These are phyloP conservation scores for Metalampra italica DNA, from an alignment of 2,888 invertebrate species.

Conservation along the genomic window DNA sequence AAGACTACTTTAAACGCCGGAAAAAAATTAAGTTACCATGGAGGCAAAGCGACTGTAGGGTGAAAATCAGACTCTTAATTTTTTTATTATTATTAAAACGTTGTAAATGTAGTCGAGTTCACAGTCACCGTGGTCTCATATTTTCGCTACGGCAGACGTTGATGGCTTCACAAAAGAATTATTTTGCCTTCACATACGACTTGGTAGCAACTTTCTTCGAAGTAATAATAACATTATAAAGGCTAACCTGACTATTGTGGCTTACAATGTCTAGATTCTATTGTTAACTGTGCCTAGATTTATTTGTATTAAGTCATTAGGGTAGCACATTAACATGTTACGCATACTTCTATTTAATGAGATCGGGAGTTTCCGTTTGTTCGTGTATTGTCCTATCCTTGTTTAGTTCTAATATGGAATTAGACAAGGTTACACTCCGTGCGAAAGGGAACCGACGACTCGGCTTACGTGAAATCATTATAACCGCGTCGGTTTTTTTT, in stretches of 20 bases:
- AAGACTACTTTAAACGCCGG: no score
- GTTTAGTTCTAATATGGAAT: no score
- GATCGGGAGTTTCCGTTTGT: no score
- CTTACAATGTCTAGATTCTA: slow-evolving; percentile 1
- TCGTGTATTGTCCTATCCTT: no score
- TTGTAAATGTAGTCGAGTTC: no score
- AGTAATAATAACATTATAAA: slow-evolving; percentile 22
- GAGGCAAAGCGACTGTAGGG: no score
- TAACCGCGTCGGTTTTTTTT: no score
- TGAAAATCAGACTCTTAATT: background rate
- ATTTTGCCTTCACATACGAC: slow-evolving; percentile 22
- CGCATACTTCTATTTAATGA: no score
- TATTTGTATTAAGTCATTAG: background rate
- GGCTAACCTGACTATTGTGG: slow-evolving; percentile 19
- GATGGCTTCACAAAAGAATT: slow-evolving; percentile 23
- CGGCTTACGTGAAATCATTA: no score
- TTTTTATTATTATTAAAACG: slow-evolving; percentile 8
- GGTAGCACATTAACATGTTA: background rate
- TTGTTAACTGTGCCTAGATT: slow-evolving; percentile 2
- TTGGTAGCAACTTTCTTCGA: slow-evolving; percentile 23
- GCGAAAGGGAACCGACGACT: no score
- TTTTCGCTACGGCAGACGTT: slow-evolving; percentile 18
- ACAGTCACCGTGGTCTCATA: background rate
- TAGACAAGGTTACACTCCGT: no score
- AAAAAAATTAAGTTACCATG: no score